phyloP scores from a whole-genome alignment of 2,888 invertebrate genomes.

The Drosophila picticornis region DNA sequence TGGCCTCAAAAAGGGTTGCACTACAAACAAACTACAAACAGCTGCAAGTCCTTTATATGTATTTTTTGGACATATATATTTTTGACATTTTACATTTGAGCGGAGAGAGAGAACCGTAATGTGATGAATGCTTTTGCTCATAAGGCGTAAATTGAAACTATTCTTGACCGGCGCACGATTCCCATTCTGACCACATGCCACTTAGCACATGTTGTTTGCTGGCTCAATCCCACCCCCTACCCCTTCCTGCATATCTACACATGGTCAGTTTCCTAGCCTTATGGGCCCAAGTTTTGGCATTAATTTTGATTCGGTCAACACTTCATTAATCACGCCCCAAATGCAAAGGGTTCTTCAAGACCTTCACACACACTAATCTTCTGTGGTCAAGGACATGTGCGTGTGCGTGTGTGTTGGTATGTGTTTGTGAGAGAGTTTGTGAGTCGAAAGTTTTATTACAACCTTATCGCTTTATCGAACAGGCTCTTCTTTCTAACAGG shows the following conservation, averaged over 20 bases:
- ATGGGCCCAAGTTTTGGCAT: conserved; percentile 66
- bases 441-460: conserved; percentile 60
- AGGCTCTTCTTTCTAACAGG: conserved; percentile 25
- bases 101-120: conserved; percentile 14
- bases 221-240: background rate
- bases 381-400: conserved; percentile 64
- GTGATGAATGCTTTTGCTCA: conserved; percentile 76
- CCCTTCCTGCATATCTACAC: conserved; percentile 37
- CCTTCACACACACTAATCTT: conserved; percentile 51
- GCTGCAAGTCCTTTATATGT: conserved; percentile 46
- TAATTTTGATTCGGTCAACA: conserved; percentile 83
- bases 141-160: conserved; percentile 81
- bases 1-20: conserved; percentile 72
- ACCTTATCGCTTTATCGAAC: conserved; percentile 64
- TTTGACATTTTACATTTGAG: conserved; percentile 74
- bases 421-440: conserved; percentile 36
- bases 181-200: conserved; percentile 75
- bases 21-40: conserved; percentile 43
- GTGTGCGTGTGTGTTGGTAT: conserved; percentile 29
- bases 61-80: conserved; percentile 41
- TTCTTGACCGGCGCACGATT: conserved; percentile 56
- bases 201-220: conserved; percentile 72
- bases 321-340: conserved; percentile 83
- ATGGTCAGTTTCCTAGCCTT: conserved; percentile 59
- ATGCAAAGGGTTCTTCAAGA: conserved; percentile 28